Conservation (phyloP, 2,797 vertebrate species). For the Chaunax sp. region DNA sequence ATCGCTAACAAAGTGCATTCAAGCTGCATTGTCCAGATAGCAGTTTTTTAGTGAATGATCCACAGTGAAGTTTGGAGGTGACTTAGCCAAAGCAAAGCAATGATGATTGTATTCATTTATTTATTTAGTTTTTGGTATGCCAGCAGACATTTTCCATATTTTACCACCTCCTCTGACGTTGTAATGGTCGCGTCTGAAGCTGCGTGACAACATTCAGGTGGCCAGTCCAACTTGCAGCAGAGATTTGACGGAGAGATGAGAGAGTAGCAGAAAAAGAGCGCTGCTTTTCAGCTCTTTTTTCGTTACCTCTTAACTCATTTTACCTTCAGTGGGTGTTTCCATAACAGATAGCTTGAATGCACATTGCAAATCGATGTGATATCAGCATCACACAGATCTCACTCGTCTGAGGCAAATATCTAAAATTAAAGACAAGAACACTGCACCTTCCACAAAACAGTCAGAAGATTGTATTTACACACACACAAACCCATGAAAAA, state of each 20-base stretch:
- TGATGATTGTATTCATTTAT: conserved; percentile 53
- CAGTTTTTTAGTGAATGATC: conserved; percentile 68
- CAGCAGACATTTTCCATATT: conserved; percentile 50
- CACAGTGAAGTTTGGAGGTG: conserved; percentile 66
- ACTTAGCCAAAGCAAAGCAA: conserved; percentile 50
- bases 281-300: conserved; percentile 4
- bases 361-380: conserved; percentile 54
- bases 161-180: conserved; percentile 28
- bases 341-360: conserved; percentile 64
- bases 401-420: conserved; percentile 57
- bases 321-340: conserved; percentile 16
- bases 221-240: conserved; percentile 23
- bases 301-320: conserved; percentile 24
- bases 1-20: conserved; percentile 79
- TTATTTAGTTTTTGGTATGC: conserved; percentile 71
- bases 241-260: conserved; percentile 1
- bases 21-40: conserved; percentile 72
- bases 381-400: conserved; percentile 46
- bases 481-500: conserved; percentile 82
- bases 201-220: conserved; percentile 11
- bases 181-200: conserved; percentile 24
- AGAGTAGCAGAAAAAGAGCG: not conserved
- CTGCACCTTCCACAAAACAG: conserved; percentile 81
- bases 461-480: conserved; percentile 83
- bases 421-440: conserved; percentile 58